Percentiles rank a stretch among this genome's conserved stretches.
Conservation (phyloP, 1,140 invertebrate species). For the Trachymyrmex cornetzi region DNA sequence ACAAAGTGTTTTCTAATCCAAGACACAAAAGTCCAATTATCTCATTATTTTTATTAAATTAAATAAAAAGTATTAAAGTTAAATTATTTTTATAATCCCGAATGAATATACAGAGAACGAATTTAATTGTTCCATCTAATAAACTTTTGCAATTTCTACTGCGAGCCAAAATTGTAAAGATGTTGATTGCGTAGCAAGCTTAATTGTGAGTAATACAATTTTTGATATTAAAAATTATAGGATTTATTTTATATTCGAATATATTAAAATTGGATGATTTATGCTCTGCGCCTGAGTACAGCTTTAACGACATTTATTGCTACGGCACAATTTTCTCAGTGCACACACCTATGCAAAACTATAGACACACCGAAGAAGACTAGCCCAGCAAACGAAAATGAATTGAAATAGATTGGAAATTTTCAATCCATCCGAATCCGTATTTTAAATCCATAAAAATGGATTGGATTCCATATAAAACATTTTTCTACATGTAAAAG, state of each 20-base stretch:
- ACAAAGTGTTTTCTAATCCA: neutral
- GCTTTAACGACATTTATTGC: neutral
- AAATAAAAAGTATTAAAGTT: neutral
- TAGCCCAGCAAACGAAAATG: no score
- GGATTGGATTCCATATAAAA: no score
- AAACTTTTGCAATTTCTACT: constrained; percentile 3
- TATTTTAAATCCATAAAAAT: no score
- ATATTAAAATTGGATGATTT: neutral
- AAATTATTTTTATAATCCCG: neutral
- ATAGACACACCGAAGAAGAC: neutral
- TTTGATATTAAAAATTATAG: neutral
- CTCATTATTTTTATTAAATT: neutral
- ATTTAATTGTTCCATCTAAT: neutral
- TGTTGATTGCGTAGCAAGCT: neutral
- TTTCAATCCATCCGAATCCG: no score
- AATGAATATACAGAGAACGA: neutral
- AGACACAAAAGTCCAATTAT: neutral
- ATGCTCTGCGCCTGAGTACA: no score
- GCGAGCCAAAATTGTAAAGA: neutral
- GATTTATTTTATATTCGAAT: neutral
- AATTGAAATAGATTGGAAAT: no score
- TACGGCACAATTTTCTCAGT: neutral
- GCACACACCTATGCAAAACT: neutral
- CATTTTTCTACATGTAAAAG: no score
- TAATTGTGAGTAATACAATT: neutral